A percentile compares a stretch with the other conserved stretches of the same genome.
Evolutionary conservation across 37 sponge, comb jelly and placozoan genomes (phyloP).

Genomic region (Corticium candelabrum): DNA sequence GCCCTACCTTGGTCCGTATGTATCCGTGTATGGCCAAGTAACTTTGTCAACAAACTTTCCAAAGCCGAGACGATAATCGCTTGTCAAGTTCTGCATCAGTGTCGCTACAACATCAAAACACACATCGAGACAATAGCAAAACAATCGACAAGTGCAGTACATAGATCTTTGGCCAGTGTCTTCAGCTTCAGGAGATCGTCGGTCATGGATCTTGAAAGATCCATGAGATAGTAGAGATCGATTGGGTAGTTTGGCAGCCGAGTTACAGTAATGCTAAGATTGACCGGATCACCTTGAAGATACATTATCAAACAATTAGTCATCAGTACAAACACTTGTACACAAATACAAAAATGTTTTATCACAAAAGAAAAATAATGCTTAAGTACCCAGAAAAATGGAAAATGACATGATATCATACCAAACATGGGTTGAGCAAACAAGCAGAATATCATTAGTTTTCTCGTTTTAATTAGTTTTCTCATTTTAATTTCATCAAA

Average conservation of each 20-base stretch:
- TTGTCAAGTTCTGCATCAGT: background rate
- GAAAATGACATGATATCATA: no score
- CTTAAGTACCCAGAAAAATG: no score
- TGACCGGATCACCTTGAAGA: slow-evolving; percentile 1
- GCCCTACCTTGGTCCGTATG: background rate
- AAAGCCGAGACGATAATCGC: background rate
- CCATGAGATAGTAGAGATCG: background rate
- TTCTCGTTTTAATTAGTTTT: no score
- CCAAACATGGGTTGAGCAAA: no score
- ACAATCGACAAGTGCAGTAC: background rate
- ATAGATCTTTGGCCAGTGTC: background rate
- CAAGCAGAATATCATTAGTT: no score
- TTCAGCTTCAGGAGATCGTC: background rate
- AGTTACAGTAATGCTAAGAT: background rate
- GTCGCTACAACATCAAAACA: background rate
- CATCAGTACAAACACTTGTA: no score
- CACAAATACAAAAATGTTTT: no score
- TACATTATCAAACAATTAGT: no score
- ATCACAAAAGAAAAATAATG: no score
- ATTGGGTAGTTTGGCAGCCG: background rate
- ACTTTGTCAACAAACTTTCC: background rate
- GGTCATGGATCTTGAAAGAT: background rate
- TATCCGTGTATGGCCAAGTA: background rate
- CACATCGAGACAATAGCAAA: background rate
- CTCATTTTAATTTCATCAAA: no score